Percentiles rank a stretch among this genome's conserved stretches.
phyloP scores from a whole-genome alignment of 2,888 invertebrate species.

The Caenorhabditis uteleia region DNA sequence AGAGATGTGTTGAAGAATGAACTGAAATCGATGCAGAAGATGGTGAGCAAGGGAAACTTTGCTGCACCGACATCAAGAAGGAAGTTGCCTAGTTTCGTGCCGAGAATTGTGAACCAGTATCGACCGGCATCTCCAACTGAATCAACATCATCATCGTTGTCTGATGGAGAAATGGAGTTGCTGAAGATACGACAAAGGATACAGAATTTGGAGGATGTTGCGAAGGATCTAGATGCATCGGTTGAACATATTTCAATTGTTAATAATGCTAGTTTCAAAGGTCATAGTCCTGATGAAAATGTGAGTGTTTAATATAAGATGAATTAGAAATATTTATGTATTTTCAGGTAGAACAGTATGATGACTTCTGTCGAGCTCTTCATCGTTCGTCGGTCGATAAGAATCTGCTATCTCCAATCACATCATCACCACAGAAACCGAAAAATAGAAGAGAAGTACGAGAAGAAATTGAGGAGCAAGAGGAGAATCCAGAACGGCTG shows the following conservation, averaged over 20 bases:
- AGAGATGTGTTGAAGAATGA: slow-evolving; percentile 34
- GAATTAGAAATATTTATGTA: slow-evolving; percentile 7
- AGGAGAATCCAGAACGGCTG: slow-evolving; percentile 10
- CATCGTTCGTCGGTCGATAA: slow-evolving; percentile 17
- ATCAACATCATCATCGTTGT: slow-evolving; percentile 20
- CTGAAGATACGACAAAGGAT: slow-evolving; percentile 40
- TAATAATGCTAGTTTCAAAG: not conserved
- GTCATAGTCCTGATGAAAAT: not conserved
- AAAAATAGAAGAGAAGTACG: not conserved
- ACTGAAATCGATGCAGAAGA: slow-evolving; percentile 18
- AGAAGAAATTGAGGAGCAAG: not conserved
- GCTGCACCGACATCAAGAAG: too few relatives aligned
- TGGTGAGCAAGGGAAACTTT: slow-evolving; percentile 3
- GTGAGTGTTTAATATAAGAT: slow-evolving; percentile 2
- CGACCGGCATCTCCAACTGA: slow-evolving; percentile 4
- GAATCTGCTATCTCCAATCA: slow-evolving; percentile 15
- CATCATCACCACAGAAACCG: slow-evolving; percentile 31
- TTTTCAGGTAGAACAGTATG: slow-evolving; percentile 24
- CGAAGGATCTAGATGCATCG: slow-evolving; percentile 43
- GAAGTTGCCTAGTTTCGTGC: too few relatives aligned
- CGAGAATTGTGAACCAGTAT: too few relatives aligned
- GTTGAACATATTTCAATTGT: slow-evolving; percentile 30
- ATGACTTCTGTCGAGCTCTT: slow-evolving; percentile 38
- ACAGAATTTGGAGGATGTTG: slow-evolving; percentile 44
- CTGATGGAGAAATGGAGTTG: slow-evolving; percentile 38